Evolutionary conservation across 1,140 invertebrate species (phyloP), one percentile per base, ranked within the genome.

Genomic region (Sycophila sp.): DNA sequence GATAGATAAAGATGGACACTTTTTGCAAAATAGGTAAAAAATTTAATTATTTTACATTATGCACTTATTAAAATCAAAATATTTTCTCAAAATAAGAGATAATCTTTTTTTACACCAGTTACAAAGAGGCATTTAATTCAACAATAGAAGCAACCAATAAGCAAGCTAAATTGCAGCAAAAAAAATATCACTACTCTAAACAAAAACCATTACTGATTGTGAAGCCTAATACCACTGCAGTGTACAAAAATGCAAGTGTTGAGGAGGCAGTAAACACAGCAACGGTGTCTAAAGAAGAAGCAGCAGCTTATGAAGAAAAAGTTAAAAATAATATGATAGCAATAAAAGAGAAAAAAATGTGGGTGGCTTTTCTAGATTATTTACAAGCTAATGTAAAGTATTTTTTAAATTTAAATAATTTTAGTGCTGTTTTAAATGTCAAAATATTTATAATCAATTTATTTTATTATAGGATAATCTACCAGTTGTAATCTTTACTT

Each of bases 401-500:
- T n/a, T n/a, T n/a, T n/a, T n/a, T n/a, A n/a, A n/a, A n/a, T n/a
- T n/a, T n/a, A n/a, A n/a, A n/a, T n/a, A n/a, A n/a, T n/a, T 36
- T 36, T 5, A 24, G n/a, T 51, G 47, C 40, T n/a, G n/a, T n/a
- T n/a, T n/a, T n/a, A n/a, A n/a, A n/a, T n/a, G n/a, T n/a, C n/a
- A n/a, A n/a, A n/a, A n/a, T n/a, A n/a, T n/a, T n/a, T n/a, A n/a
- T n/a, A n/a, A n/a, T n/a, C n/a, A 8, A 47, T 22, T 47, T 47
- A 30, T 26, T 26, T 69, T 60, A 70, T 69, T 60, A 4, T n/a
- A 85, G 79, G 78, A 97, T 71, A 93, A 96, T 78, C 86, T 99
- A 51, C 98, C 98, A 0, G 94, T 96, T 0, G 96, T 99, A 1
- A 92, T 95, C 2, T 99, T 99, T 78, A 96, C 94, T 8, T 90